Percentiles rank a stretch among this genome's conserved stretches.
These are phyloP conservation scores for Psittacula derbiana DNA, from an alignment of 2,797 vertebrate species.

Conservation along the genomic window DNA sequence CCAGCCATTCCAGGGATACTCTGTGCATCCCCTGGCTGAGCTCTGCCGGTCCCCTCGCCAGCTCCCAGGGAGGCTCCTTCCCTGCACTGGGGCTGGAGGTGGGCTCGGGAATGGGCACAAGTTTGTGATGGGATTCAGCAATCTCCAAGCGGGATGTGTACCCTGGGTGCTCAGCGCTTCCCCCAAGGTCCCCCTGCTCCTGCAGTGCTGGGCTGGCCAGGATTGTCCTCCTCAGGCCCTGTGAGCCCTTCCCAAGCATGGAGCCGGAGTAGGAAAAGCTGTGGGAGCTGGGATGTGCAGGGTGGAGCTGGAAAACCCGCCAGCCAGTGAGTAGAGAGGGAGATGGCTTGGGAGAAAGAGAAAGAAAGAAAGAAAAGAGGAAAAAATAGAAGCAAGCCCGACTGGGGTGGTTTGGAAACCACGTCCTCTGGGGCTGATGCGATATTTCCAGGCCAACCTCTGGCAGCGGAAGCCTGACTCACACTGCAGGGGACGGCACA, in stretches of 20 bases:
- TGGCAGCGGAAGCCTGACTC: conserved; percentile 56
- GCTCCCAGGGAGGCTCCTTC: neutral
- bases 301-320: conserved; percentile 52
- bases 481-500: conserved; percentile 50
- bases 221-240: neutral
- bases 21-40: neutral
- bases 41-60: neutral
- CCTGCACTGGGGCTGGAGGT: fast-evolving
- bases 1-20: neutral
- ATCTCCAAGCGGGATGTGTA: neutral
- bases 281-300: neutral
- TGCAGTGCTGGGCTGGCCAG: neutral
- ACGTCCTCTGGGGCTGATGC: conserved; percentile 52
- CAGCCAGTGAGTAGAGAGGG: neutral
- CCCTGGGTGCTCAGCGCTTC: neutral
- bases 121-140: neutral
- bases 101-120: fast-evolving
- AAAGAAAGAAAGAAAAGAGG: conserved; percentile 30
- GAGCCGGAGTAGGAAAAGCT: neutral
- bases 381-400: conserved; percentile 35
- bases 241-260: neutral
- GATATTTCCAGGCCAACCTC: conserved; percentile 60
- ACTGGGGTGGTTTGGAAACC: conserved; percentile 30
- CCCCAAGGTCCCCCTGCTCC: neutral
- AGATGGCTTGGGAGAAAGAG: neutral